A percentile compares a stretch with the other conserved stretches of the same genome.
Conservation (phyloP, 2,888 invertebrate species). For the Galerucella nymphaeae region DNA sequence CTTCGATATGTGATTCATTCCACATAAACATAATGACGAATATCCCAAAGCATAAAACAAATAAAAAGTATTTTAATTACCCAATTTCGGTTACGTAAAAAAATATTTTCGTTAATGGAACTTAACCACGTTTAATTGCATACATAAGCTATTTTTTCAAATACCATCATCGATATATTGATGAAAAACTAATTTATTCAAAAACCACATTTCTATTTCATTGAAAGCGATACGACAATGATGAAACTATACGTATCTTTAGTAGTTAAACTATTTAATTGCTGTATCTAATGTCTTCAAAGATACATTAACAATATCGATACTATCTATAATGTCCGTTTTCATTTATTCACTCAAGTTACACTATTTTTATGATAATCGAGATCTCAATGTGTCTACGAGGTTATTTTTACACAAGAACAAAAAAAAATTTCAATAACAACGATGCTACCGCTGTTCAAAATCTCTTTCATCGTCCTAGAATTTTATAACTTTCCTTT, state of each 20-base stretch:
- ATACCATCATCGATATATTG: neutral
- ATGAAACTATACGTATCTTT: conserved; percentile 5
- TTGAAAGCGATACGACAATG: conserved; percentile 9
- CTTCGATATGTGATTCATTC: too few species aligned
- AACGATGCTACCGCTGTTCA: too few species aligned
- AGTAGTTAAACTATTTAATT: conserved; percentile 9
- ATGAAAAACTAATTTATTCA: conserved; percentile 4
- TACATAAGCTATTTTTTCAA: neutral
- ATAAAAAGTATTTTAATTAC: neutral
- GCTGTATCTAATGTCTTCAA: conserved; percentile 1
- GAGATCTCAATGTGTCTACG: neutral
- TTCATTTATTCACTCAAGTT: conserved; percentile 11
- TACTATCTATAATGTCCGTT: neutral
- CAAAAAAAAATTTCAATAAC: neutral
- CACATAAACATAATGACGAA: neutral
- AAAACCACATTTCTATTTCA: conserved; percentile 4
- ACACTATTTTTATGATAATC: conserved; percentile 9
- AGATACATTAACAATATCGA: neutral
- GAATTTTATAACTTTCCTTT: too few species aligned
- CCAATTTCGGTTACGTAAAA: neutral
- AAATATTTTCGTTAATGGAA: neutral
- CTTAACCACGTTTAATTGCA: neutral
- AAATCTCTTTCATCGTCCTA: too few species aligned
- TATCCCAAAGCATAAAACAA: neutral
- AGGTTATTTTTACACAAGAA: neutral